Conservation (phyloP, 92 coral and sea anemone species). For the Porites rus region DNA sequence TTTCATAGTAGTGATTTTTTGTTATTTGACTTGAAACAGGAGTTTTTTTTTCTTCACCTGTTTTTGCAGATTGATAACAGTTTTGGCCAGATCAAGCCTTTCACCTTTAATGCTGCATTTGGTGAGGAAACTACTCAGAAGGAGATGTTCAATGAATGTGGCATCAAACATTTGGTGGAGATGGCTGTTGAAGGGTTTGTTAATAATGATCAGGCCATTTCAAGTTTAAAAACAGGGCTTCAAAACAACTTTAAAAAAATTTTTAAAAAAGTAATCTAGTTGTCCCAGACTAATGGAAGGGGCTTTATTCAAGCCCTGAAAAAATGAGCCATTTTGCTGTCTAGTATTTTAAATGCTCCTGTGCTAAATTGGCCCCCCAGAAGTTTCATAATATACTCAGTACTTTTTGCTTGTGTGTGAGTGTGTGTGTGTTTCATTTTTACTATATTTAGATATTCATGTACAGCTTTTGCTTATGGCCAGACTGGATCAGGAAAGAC, state of each 20-base stretch:
- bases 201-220: too few species aligned
- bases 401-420: background rate
- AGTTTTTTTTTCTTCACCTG: background rate
- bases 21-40: too few species aligned
- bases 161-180: slow-evolving; percentile 90
- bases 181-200: slow-evolving; percentile 98
- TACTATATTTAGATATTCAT: slow-evolving; percentile 80
- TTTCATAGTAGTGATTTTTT: too few species aligned
- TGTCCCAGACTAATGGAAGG: too few species aligned
- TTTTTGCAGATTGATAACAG: slow-evolving; percentile 89
- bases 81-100: slow-evolving; percentile 96
- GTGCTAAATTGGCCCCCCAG: too few species aligned
- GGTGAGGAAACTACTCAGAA: slow-evolving; percentile 82
- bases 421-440: background rate
- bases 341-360: too few species aligned
- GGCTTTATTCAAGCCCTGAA: too few species aligned
- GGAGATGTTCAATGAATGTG: slow-evolving; percentile 93
- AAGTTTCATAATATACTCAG: too few species aligned
- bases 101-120: slow-evolving; percentile 92
- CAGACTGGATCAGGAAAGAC: slow-evolving; percentile 99
- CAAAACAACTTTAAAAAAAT: too few species aligned
- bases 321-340: too few species aligned
- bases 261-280: too few species aligned
- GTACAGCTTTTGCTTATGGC: slow-evolving; percentile 97
- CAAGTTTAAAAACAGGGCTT: too few species aligned